Percentiles rank a stretch among this genome's conserved stretches.
phyloP scores from a whole-genome alignment of 2,888 invertebrate species.

The Diloba caeruleocephala region DNA sequence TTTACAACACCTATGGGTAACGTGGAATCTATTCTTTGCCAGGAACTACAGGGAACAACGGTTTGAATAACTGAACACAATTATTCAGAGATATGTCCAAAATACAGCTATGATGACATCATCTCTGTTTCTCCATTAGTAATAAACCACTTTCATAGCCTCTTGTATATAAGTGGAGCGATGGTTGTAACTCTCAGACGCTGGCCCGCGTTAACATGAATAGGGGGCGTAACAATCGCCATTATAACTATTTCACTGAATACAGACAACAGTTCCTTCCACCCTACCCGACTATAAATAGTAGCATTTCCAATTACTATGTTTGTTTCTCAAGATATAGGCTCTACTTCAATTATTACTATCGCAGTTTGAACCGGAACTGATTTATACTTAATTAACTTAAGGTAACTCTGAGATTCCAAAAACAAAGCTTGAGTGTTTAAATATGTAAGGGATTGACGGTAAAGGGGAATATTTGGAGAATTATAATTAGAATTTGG shows the following conservation, averaged over 20 bases:
- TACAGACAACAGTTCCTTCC: constrained; percentile 25
- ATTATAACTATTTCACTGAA: constrained; percentile 34
- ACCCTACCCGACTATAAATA: constrained; percentile 24
- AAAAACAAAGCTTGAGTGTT: constrained; percentile 4
- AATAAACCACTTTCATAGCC: constrained; percentile 13
- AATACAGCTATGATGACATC: too few species aligned
- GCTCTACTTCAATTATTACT: constrained; percentile 12
- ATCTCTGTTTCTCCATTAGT: neutral
- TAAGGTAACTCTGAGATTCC: constrained; percentile 3
- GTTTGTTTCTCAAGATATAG: constrained; percentile 30
- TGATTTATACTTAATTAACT: constrained; percentile 23
- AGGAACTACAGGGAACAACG: too few species aligned
- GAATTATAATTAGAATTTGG: too few species aligned
- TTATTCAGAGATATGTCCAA: too few species aligned
- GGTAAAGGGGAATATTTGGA: neutral
- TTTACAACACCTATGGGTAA: too few species aligned
- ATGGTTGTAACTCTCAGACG: constrained; percentile 33
- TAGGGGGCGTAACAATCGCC: constrained; percentile 27
- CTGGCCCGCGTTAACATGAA: constrained; percentile 23
- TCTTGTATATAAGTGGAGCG: constrained; percentile 21
- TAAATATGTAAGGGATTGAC: constrained; percentile 1
- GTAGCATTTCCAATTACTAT: constrained; percentile 30
- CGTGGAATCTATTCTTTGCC: too few species aligned
- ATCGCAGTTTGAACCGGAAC: constrained; percentile 3
- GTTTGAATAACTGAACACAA: too few species aligned